Evolutionary conservation across 1,140 invertebrate species (phyloP).

Genomic region (Doryteuthis pealeii): DNA sequence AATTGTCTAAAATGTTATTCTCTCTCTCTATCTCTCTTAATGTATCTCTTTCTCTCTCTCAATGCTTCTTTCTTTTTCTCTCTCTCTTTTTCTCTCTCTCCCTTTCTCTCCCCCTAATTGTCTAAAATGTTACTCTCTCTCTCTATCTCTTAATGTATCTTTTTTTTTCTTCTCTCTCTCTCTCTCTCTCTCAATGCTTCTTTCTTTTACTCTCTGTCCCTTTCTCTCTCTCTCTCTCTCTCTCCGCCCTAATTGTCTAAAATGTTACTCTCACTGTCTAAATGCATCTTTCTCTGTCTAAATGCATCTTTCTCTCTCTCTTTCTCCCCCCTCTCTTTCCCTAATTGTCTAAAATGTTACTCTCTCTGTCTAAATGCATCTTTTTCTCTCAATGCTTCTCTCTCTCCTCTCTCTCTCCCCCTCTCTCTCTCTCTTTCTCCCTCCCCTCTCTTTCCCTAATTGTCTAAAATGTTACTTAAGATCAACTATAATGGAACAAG

Average conservation of each 20-base stretch:
- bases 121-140: conserved; percentile 9
- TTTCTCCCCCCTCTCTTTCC: conserved; percentile 6
- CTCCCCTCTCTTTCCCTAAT: background rate
- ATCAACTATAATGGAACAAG: too few relatives aligned
- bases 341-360: background rate
- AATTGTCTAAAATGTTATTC: too few relatives aligned
- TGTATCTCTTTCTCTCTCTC: conserved; percentile 14
- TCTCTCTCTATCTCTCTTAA: conserved; percentile 25
- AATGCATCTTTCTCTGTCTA: background rate
- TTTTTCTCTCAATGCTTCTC: background rate
- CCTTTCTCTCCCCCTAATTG: conserved; percentile 4
- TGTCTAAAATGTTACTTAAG: too few relatives aligned
- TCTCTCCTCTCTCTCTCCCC: background rate
- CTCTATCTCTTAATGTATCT: too few relatives aligned
- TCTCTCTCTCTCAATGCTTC: conserved; percentile 8
- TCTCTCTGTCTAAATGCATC: background rate
- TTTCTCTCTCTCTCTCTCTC: background rate
- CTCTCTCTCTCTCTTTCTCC: background rate
- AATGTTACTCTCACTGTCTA: background rate
- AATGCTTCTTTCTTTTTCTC: conserved; percentile 21
- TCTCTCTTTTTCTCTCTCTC: conserved; percentile 13
- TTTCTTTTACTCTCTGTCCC: conserved; percentile 2
- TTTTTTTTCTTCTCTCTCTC: conserved; percentile 9
- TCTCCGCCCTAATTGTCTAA: conserved; percentile 3
- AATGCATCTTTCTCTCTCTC: background rate